Evolutionary conservation across 2,888 invertebrate species (phyloP).

Genomic region (Anthophora plumipes): DNA sequence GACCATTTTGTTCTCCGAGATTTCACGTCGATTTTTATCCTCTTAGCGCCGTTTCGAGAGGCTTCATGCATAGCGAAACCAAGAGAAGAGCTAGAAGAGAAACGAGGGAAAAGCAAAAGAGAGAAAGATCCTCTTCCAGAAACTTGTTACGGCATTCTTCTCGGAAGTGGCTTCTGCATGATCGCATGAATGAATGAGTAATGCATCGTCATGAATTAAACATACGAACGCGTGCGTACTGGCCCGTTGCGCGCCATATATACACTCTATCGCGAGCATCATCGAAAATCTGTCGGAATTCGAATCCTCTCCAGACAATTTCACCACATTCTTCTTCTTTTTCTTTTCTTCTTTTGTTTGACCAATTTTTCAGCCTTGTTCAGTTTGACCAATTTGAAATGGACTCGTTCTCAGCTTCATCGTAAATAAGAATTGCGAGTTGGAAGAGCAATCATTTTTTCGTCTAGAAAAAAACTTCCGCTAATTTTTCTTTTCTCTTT

Average conservation of each 20-base stretch:
- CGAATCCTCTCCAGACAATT: too few relatives aligned
- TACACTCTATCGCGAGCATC: constrained; percentile 13
- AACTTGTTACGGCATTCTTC: constrained; percentile 78
- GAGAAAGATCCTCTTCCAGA: constrained; percentile 56
- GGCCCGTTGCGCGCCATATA: constrained; percentile 14
- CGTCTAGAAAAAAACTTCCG: too few relatives aligned
- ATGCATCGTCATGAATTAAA: constrained; percentile 78
- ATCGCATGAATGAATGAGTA: constrained; percentile 75
- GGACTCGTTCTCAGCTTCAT: too few relatives aligned
- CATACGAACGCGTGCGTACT: constrained; percentile 72
- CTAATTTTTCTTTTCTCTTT: too few relatives aligned
- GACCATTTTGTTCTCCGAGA: constrained; percentile 21
- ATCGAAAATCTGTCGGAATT: constrained; percentile 37
- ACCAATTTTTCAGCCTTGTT: too few relatives aligned
- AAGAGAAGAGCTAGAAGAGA: not conserved
- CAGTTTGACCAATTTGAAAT: too few relatives aligned
- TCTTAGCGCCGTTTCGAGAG: constrained; percentile 40
- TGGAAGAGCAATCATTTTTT: too few relatives aligned
- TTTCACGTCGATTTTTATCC: constrained; percentile 38
- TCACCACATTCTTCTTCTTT: too few relatives aligned
- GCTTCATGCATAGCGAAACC: constrained; percentile 29
- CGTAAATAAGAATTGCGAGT: too few relatives aligned
- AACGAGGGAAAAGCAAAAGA: not conserved
- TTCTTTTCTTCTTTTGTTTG: too few relatives aligned
- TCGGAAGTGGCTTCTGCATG: constrained; percentile 70